Conservation (phyloP, 2,797 vertebrate species). For the Bovichtus diacanthus region DNA sequence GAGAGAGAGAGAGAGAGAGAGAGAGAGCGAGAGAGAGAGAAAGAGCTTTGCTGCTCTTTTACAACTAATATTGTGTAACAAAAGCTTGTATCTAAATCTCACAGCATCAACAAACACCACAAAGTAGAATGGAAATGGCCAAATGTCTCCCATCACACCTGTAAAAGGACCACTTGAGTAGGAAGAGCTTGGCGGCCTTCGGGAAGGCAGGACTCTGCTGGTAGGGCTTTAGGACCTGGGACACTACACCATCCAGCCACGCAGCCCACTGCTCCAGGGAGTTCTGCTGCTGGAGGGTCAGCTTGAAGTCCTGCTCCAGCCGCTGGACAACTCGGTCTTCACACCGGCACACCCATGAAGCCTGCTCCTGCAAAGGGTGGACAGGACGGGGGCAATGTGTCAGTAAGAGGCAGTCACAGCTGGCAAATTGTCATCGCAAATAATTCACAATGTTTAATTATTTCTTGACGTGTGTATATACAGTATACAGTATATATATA, state of each 20-base stretch:
- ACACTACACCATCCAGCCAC: slow-evolving; percentile 94
- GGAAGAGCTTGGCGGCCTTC: slow-evolving; percentile 94
- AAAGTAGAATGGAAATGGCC: not conserved
- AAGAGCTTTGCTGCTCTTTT: no score
- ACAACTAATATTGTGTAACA: not conserved
- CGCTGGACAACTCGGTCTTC: slow-evolving; percentile 94
- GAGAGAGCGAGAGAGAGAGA: no score
- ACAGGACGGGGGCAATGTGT: not conserved
- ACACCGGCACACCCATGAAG: slow-evolving; percentile 95
- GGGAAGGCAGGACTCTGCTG: slow-evolving; percentile 91
- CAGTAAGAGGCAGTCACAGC: not conserved
- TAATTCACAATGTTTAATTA: no score
- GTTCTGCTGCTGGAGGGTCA: slow-evolving; percentile 97
- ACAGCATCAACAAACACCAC: not conserved
- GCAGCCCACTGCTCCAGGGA: slow-evolving; percentile 96
- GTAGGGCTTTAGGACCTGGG: slow-evolving; percentile 94
- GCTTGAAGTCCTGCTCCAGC: slow-evolving; percentile 96
- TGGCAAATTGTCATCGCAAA: no score
- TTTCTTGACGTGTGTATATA: no score
- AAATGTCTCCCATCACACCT: slow-evolving; percentile 80
- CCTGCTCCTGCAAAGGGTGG: slow-evolving; percentile 88
- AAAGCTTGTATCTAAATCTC: not conserved
- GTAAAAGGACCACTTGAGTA: slow-evolving; percentile 98
- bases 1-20: no score
- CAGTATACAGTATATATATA: no score